Percentiles rank a stretch among this genome's conserved stretches.
phyloP scores from a whole-genome alignment of 2,113 vertebrate genomes.

The Cricetomys ansorgei region DNA sequence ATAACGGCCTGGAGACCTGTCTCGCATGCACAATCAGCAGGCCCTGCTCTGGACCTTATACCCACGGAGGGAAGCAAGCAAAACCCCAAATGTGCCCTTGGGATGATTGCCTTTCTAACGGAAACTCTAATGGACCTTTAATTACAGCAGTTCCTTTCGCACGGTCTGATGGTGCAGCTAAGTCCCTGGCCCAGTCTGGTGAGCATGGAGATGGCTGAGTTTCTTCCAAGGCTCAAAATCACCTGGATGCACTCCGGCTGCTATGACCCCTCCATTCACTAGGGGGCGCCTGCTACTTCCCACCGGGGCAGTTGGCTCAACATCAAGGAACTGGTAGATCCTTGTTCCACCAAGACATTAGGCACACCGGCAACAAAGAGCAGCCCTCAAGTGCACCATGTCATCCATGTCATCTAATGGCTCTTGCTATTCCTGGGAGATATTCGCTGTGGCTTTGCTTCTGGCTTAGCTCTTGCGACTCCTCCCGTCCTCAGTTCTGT shows the following conservation, averaged over 20 bases:
- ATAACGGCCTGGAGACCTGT: conserved; percentile 83
- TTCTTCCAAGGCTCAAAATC: not conserved
- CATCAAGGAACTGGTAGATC: not conserved
- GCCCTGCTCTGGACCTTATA: conserved; percentile 13
- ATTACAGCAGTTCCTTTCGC: conserved; percentile 49
- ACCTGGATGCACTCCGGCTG: not conserved
- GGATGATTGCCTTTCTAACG: conserved; percentile 74
- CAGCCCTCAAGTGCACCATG: not conserved
- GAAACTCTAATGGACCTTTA: conserved; percentile 73
- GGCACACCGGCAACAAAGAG: not conserved
- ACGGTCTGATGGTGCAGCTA: conserved; percentile 21
- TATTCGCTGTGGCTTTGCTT: not conserved
- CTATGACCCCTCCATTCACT: not conserved
- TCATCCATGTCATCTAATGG: not conserved
- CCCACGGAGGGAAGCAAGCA: not conserved
- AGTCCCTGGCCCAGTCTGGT: not conserved
- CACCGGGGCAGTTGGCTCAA: not conserved
- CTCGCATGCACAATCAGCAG: conserved; percentile 84
- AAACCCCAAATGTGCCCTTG: conserved; percentile 36
- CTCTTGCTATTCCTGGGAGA: not conserved
- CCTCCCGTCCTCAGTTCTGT: not conserved
- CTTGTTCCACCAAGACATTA: not conserved
- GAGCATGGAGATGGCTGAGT: not conserved
- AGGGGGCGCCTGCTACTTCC: not conserved
- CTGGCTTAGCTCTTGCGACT: rapidly evolving